phyloP scores from a whole-genome alignment of 2,113 vertebrate genomes.

The Zapus hudsonius region DNA sequence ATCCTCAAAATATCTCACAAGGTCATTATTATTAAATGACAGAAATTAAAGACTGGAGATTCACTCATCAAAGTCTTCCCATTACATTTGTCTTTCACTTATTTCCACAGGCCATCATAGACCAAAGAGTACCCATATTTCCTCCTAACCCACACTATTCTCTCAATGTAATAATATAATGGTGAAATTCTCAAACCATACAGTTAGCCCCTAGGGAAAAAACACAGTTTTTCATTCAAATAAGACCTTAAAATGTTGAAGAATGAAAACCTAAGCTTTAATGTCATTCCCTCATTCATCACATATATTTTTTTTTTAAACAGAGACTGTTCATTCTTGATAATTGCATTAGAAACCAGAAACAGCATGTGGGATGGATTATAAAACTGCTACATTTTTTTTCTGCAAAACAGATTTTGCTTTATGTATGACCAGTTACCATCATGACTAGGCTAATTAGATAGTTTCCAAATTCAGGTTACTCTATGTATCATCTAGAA shows the following conservation, averaged over 20 bases:
- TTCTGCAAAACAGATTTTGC: conserved; percentile 34
- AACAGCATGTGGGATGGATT: conserved; percentile 27
- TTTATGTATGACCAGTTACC: conserved; percentile 56
- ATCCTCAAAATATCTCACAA: not conserved
- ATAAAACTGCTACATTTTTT: conserved; percentile 66
- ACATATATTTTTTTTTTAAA: not conserved
- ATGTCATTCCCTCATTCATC: not conserved
- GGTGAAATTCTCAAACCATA: not conserved
- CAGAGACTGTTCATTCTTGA: conserved; percentile 24
- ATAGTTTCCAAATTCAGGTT: conserved; percentile 30
- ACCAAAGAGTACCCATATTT: not conserved
- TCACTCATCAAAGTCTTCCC: not conserved
- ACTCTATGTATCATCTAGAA: conserved; percentile 48
- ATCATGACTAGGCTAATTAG: conserved; percentile 56
- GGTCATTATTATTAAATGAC: not conserved
- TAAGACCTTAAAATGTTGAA: not conserved
- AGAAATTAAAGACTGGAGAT: not conserved
- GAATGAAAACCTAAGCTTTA: not conserved
- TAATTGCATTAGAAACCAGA: conserved; percentile 1
- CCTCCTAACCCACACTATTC: not conserved
- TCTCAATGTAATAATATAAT: not conserved
- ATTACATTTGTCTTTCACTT: not conserved
- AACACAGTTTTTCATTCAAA: not conserved
- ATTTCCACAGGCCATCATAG: not conserved
- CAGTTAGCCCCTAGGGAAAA: not conserved